phyloP scores from a whole-genome alignment of 2,888 invertebrate species.

The Lacanobia wlatinum region DNA sequence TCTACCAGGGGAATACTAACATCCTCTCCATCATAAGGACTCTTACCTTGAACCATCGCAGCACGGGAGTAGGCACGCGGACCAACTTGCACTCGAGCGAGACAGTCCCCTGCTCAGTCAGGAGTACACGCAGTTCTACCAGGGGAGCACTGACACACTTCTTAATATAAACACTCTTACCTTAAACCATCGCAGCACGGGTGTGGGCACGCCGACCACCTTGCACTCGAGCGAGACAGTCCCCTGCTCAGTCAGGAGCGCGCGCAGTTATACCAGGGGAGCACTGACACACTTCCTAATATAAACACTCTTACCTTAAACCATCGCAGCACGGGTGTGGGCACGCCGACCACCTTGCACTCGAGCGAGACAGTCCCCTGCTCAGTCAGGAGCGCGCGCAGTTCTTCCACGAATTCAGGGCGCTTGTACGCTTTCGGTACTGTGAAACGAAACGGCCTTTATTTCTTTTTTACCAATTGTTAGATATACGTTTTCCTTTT shows the following conservation, averaged over 20 bases:
- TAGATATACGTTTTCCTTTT: no score
- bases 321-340: conserved; percentile 94
- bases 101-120: no score
- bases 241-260: conserved; percentile 96
- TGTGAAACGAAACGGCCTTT: conserved; percentile 65
- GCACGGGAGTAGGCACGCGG: conserved; percentile 89
- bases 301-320: conserved; percentile 49
- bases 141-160: no score
- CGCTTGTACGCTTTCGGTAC: conserved; percentile 97
- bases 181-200: conserved; percentile 91
- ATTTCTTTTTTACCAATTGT: no score
- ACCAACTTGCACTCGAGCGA: conserved; percentile 92
- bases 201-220: conserved; percentile 97
- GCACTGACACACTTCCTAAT: no score
- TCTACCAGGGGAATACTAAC: conserved; percentile 90
- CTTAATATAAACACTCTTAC: no score
- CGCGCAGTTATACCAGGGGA: conserved; percentile 93
- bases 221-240: conserved; percentile 98
- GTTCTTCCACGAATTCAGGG: conserved; percentile 96
- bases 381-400: conserved; percentile 95
- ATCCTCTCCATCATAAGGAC: not conserved
- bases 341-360: conserved; percentile 98
- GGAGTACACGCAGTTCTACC: no score
- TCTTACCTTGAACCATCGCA: conserved; percentile 73
- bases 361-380: conserved; percentile 97